Evolutionary conservation across 2,113 vertebrate species (phyloP).

Genomic region (Dissostichus mawsoni): DNA sequence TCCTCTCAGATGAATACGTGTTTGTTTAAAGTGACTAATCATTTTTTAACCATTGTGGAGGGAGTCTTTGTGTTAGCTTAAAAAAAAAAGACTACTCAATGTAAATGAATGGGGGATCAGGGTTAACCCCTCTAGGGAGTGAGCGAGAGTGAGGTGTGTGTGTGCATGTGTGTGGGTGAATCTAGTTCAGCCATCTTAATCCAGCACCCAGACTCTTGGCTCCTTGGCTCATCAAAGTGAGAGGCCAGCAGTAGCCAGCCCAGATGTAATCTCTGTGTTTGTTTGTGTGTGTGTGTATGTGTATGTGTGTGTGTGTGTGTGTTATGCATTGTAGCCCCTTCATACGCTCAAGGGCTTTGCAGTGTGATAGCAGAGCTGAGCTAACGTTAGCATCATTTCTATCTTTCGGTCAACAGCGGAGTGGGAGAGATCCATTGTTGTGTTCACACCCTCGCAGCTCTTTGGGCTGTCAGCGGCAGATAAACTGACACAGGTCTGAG

Average conservation of each 20-base stretch:
- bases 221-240: constrained; percentile 82
- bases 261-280: constrained; percentile 78
- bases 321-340: constrained; percentile 56
- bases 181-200: constrained; percentile 81
- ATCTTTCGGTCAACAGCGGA: constrained; percentile 59
- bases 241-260: constrained; percentile 71
- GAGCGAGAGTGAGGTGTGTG: constrained; percentile 35
- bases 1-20: constrained; percentile 71
- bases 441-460: constrained; percentile 23
- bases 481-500: constrained; percentile 46
- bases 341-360: constrained; percentile 62
- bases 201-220: constrained; percentile 82
- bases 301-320: constrained; percentile 43
- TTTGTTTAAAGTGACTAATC: constrained; percentile 78
- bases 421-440: constrained; percentile 42
- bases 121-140: constrained; percentile 61
- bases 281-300: constrained; percentile 52
- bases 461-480: constrained; percentile 47
- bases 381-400: constrained; percentile 67
- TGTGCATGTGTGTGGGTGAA: constrained; percentile 60
- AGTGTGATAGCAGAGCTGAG: constrained; percentile 50
- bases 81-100: constrained; percentile 74
- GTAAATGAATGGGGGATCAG: constrained; percentile 76
- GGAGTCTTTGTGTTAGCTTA: constrained; percentile 70
- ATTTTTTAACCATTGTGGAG: constrained; percentile 74